These are phyloP conservation scores for Scolopax mira DNA, from an alignment of 2,113 vertebrate species.

Conservation along the genomic window DNA sequence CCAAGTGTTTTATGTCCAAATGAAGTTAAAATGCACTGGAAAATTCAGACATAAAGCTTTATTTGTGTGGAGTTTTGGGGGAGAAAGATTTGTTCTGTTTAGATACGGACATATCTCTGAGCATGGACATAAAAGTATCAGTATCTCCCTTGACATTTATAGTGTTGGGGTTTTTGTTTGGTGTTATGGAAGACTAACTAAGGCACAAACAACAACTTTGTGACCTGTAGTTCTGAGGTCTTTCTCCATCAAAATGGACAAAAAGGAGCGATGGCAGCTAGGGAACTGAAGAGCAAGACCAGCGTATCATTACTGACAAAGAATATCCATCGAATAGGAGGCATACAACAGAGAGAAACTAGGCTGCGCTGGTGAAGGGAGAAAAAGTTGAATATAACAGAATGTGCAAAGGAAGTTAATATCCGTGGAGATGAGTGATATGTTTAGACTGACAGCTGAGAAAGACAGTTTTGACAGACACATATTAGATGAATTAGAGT, in stretches of 20 bases:
- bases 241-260: constrained; percentile 19
- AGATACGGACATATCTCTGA: background rate
- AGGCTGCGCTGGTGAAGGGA: background rate
- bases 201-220: background rate
- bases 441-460: constrained; percentile 40
- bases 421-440: constrained; percentile 1
- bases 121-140: background rate
- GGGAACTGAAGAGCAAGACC: background rate
- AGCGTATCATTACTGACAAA: background rate
- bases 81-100: background rate
- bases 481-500: constrained; percentile 11
- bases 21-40: background rate
- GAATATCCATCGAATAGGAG: background rate
- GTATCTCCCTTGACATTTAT: background rate
- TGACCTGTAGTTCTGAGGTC: constrained; percentile 1
- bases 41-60: background rate
- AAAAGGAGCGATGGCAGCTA: background rate
- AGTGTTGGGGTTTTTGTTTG: background rate
- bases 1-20: background rate
- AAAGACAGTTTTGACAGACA: constrained; percentile 48
- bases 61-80: background rate
- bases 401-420: constrained; percentile 14
- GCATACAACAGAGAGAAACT: background rate
- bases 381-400: background rate
- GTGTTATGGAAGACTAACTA: background rate